phyloP scores from a whole-genome alignment of 1,140 invertebrate species.

The Neuroterus valhalla region DNA sequence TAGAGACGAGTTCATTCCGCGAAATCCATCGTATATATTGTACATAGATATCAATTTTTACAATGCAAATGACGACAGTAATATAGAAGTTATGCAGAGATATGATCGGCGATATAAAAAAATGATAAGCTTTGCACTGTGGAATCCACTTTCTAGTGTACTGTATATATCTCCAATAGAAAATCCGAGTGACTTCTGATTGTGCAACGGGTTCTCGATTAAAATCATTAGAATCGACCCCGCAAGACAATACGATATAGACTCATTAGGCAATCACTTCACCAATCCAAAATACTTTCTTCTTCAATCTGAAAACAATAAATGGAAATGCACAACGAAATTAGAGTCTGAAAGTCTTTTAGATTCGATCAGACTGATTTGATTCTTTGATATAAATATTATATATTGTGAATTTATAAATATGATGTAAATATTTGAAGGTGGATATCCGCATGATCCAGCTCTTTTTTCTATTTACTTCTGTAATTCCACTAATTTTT shows the following conservation, averaged over 20 bases:
- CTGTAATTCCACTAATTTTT: conserved; percentile 15
- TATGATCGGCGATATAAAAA: conserved; percentile 47
- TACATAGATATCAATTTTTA: conserved; percentile 37
- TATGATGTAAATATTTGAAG: conserved; percentile 19
- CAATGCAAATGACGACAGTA: conserved; percentile 38
- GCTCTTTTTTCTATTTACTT: conserved; percentile 7
- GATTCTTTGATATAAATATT: too few relatives aligned
- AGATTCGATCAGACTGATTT: too few relatives aligned
- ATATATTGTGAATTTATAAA: not conserved
- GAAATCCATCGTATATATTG: too few relatives aligned
- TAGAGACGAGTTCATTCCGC: not conserved
- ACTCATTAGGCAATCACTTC: conserved; percentile 17
- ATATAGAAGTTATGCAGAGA: conserved; percentile 46
- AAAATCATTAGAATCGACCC: not conserved
- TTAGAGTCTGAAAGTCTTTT: too few relatives aligned
- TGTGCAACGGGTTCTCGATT: conserved; percentile 1
- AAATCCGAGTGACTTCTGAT: not conserved
- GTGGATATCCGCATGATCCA: conserved; percentile 31
- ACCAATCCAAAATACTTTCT: not conserved
- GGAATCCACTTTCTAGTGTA: conserved; percentile 19
- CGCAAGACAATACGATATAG: not conserved
- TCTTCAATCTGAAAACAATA: not conserved
- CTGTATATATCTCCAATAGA: too few relatives aligned
- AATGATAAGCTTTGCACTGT: not conserved
- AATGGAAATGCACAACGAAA: not conserved